These are phyloP conservation scores for Phrynocephalus forsythii DNA, from an alignment of 2,797 vertebrate genomes.

Conservation along the genomic window DNA sequence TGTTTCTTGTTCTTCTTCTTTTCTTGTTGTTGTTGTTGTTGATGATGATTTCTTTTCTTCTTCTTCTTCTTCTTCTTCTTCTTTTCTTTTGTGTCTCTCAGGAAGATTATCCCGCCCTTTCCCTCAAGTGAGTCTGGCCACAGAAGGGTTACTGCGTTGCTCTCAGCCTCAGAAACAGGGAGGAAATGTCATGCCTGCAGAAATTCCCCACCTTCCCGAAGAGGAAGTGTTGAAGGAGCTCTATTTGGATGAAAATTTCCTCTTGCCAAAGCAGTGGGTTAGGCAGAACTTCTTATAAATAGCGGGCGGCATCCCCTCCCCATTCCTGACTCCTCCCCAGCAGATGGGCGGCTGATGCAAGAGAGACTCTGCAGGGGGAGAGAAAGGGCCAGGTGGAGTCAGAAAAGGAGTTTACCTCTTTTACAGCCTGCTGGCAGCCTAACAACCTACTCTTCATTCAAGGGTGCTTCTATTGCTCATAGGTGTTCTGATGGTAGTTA, in stretches of 20 bases:
- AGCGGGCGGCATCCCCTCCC: background rate
- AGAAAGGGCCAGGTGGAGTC: no score
- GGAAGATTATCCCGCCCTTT: background rate
- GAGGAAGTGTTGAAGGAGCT: background rate
- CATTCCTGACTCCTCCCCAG: no score
- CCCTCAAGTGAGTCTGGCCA: background rate
- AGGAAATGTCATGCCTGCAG: background rate
- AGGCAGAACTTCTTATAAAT: background rate
- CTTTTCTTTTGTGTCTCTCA: background rate
- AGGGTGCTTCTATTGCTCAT: no score
- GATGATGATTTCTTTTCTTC: background rate
- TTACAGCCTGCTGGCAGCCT: no score
- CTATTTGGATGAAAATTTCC: conserved; percentile 1
- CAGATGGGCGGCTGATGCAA: no score
- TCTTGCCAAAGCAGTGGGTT: background rate
- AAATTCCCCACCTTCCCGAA: background rate
- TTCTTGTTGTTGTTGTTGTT: no score
- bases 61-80: background rate
- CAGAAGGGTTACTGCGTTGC: background rate
- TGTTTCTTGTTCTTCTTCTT: background rate
- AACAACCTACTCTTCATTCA: background rate
- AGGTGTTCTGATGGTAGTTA: no score
- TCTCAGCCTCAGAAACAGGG: no score
- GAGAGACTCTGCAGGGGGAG: no score
- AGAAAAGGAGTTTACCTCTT: no score